phyloP scores from a whole-genome alignment of 2,113 vertebrate genomes.

The Ptyas mucosa region DNA sequence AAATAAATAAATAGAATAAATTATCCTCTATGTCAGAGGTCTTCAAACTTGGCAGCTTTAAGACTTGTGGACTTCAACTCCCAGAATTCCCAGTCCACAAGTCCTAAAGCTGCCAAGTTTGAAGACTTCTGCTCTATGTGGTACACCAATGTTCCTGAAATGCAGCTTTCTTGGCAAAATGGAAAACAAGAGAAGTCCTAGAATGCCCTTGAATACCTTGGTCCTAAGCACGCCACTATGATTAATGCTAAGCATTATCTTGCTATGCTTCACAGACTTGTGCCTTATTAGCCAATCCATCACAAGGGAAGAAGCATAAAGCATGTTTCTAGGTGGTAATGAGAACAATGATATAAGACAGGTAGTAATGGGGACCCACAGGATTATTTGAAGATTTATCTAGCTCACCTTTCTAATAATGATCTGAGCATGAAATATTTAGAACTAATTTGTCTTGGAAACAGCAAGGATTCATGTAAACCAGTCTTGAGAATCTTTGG shows the following conservation, averaged over 20 bases:
- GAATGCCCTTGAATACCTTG: not conserved
- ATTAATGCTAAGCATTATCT: not conserved
- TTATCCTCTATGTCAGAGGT: not conserved
- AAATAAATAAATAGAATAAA: not conserved
- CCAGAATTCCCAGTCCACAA: too few species aligned
- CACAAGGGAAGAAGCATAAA: not conserved
- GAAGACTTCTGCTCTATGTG: not conserved
- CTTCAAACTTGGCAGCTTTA: too few species aligned
- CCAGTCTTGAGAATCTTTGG: not conserved
- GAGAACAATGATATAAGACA: not conserved
- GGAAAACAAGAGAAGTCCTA: not conserved
- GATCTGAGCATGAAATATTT: not conserved
- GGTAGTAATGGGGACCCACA: not conserved
- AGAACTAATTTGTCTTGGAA: not conserved
- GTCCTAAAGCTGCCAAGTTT: too few species aligned
- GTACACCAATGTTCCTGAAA: not conserved
- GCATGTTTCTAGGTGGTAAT: not conserved
- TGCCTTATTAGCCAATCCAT: not conserved
- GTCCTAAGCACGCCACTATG: not conserved
- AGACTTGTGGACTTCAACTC: too few species aligned
- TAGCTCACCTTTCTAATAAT: not conserved
- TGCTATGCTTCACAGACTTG: not conserved
- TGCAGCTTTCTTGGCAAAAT: constrained; percentile 9
- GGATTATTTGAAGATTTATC: not conserved
- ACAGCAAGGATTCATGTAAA: not conserved